Evolutionary conservation across 1,140 invertebrate species (phyloP), one percentile per base, ranked within the genome.

Genomic region (Macrobrachium rosenbergii): DNA sequence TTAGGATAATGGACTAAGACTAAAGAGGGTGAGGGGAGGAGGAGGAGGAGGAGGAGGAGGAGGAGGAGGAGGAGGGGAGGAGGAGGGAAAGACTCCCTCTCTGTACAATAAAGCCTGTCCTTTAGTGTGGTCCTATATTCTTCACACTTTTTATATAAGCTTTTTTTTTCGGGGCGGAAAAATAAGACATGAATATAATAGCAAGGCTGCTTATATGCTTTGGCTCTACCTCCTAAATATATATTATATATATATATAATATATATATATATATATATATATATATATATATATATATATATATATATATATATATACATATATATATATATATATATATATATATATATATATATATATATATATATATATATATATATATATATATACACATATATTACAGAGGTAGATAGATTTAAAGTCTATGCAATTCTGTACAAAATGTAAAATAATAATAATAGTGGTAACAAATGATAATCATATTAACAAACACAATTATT

Each of bases 211-310:
- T 23, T 69, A 37, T 17, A 69, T 69, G 37, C n/a, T 17, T 7
- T 69, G 7, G 52, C 8, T 52, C 52, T 52, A 2, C 7, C 7
- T 52, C 12, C 7, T 8, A 5, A 19, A 69, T 69, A n/a, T 69
- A 69, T 69, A n/a, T 69, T 69, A n/a, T 69, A 69, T 69, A n/a
- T 69, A 69, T 69, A n/a, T 69, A 69, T 69, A 2, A 19, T 69
- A 69, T 69, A n/a, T 69, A 69, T 69, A n/a, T 69, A 69, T 69
- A n/a, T 69, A 69, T 69, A n/a, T 69, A 69, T 69, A n/a, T 69
- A 69, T 69, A n/a, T 69, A 69, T 69, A n/a, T 69, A 69, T 69
- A n/a, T n/a, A 69, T 69, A n/a, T 69, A 69, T 69, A n/a, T 69
- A 69, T 69, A 69, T n/a, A n/a, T 69, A 69, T 69, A 69, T 69